A percentile compares a stretch with the other conserved stretches of the same genome.
Conservation (phyloP, 2,797 vertebrate species). For the Coregonus suidteri region DNA sequence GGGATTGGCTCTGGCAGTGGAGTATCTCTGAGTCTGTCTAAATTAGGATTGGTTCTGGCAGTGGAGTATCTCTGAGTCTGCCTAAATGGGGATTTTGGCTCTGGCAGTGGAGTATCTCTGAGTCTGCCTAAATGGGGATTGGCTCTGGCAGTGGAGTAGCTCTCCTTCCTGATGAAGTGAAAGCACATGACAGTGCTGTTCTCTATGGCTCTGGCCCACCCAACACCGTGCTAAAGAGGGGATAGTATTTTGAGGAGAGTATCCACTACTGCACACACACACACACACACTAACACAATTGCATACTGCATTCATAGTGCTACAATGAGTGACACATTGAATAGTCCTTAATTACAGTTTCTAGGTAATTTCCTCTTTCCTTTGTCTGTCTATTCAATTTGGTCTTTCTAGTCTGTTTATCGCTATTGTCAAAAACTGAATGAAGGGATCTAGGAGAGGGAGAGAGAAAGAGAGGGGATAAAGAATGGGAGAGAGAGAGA, state of each 20-base stretch:
- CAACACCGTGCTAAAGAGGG: neutral
- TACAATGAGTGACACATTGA: neutral
- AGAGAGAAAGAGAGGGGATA: slow-evolving; percentile 1
- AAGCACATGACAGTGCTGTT: slow-evolving; percentile 43
- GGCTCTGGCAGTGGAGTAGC: neutral
- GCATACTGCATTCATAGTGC: neutral
- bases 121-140: neutral
- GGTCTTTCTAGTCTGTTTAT: neutral
- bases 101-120: neutral
- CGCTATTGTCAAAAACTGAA: neutral
- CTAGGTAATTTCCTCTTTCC: neutral
- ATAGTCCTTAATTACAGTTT: neutral
- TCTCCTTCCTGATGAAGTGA: slow-evolving; percentile 33
- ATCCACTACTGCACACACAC: neutral
- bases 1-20: neutral
- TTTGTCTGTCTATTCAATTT: neutral
- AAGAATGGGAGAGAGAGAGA: neutral
- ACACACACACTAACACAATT: neutral
- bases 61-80: neutral
- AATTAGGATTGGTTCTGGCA: neutral
- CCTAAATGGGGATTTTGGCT: no score
- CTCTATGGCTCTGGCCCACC: slow-evolving; percentile 29
- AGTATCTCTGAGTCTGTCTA: neutral
- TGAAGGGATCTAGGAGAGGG: slow-evolving; percentile 8
- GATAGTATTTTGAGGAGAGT: neutral